phyloP scores from a whole-genome alignment of 1,140 invertebrate species.

The Temnothorax nylanderi region DNA sequence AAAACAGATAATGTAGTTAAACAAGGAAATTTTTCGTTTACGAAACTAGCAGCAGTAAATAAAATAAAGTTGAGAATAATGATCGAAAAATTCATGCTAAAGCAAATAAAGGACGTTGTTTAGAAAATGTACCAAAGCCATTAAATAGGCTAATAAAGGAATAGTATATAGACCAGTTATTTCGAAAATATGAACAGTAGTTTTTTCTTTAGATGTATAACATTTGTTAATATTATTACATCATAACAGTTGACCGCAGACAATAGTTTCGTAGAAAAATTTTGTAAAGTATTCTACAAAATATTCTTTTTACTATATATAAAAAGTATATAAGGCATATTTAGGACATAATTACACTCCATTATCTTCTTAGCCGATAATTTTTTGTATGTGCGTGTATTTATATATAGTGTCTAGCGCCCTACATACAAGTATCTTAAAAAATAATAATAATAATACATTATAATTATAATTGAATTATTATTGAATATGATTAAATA shows the following conservation, averaged over 20 bases:
- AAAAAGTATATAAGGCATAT: no score
- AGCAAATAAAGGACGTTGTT: background rate
- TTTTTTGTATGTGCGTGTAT: no score
- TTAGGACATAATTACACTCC: background rate
- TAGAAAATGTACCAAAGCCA: background rate
- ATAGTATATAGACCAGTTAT: background rate
- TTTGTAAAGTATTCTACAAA: background rate
- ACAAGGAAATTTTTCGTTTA: background rate
- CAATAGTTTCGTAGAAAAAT: background rate
- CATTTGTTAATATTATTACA: background rate
- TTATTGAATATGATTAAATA: background rate
- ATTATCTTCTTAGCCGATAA: background rate
- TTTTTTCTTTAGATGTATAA: slow-evolving; percentile 7
- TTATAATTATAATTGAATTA: no score
- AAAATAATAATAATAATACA: no score
- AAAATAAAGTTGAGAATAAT: background rate
- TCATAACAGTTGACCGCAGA: background rate
- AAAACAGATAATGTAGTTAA: background rate
- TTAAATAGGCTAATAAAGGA: background rate
- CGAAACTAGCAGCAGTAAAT: background rate
- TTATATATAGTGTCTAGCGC: no score
- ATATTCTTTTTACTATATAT: no score
- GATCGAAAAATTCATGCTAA: background rate
- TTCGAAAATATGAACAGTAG: background rate
- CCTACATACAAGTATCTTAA: no score